phyloP scores from a whole-genome alignment of 2,113 vertebrate species.

The Notarius quadriscutis region DNA sequence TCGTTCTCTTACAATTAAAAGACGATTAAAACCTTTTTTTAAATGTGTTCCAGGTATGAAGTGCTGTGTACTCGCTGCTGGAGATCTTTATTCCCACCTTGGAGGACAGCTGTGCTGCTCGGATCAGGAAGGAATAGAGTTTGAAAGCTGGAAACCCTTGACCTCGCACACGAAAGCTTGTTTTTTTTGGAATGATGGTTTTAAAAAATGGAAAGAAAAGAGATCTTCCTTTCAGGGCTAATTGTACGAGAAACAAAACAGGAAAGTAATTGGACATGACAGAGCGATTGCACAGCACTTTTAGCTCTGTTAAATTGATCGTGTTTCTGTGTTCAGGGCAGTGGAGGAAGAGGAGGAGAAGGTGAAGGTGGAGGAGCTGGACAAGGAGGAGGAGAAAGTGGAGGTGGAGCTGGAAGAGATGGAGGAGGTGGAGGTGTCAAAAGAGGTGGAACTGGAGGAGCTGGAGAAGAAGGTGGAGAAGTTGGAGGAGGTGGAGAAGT shows the following conservation, averaged over 20 bases:
- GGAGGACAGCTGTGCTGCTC: not conserved
- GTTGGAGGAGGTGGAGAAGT: too few relatives aligned
- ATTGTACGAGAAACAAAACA: conserved; percentile 29
- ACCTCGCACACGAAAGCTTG: too few relatives aligned
- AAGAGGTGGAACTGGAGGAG: too few relatives aligned
- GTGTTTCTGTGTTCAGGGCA: conserved; percentile 27
- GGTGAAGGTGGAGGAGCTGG: too few relatives aligned
- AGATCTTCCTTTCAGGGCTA: conserved; percentile 8
- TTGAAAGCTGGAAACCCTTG: not conserved
- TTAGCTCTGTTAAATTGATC: conserved; percentile 48
- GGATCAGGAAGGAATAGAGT: not conserved
- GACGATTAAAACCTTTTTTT: not conserved
- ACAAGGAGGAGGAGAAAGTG: too few relatives aligned
- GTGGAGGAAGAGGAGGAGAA: not conserved
- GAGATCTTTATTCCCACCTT: not conserved
- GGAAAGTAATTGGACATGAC: conserved; percentile 52
- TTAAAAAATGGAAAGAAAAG: not conserved
- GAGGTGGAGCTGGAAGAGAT: too few relatives aligned
- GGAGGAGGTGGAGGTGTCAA: too few relatives aligned
- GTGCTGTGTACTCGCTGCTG: not conserved
- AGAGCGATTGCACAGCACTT: conserved; percentile 50
- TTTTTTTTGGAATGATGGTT: not conserved
- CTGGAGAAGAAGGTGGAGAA: too few relatives aligned
- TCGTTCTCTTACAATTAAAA: not conserved
- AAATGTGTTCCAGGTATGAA: not conserved